Evolutionary conservation across 2,113 vertebrate genomes (phyloP).

Genomic region (Tragulus kanchil): DNA sequence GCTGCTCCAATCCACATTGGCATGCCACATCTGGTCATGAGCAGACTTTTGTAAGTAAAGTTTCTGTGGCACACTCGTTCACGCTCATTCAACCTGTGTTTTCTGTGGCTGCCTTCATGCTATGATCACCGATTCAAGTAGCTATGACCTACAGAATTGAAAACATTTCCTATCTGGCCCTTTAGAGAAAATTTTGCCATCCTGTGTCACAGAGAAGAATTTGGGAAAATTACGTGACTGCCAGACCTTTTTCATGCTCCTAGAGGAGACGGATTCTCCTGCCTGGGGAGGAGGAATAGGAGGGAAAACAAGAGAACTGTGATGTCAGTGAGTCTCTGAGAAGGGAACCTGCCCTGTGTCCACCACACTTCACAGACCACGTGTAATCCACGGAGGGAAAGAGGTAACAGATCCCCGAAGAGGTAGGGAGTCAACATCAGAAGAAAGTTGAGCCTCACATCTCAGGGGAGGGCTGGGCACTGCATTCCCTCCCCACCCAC

Average conservation of each 20-base stretch:
- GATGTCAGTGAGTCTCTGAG: too few species aligned
- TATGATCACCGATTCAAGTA: accelerated
- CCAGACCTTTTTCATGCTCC: neutral
- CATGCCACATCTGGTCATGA: neutral
- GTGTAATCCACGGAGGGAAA: accelerated
- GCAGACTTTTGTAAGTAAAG: neutral
- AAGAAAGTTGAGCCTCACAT: neutral
- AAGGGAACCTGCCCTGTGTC: too few species aligned
- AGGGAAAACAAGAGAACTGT: neutral
- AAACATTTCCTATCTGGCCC: neutral
- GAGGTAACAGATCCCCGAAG: neutral
- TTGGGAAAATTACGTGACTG: neutral
- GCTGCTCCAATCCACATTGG: neutral
- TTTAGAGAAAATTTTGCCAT: neutral
- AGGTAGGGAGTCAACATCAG: neutral
- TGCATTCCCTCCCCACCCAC: too few species aligned
- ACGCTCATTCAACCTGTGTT: accelerated
- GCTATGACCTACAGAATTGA: neutral
- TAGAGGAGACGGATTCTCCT: neutral
- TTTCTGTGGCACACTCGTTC: neutral
- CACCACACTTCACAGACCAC: accelerated
- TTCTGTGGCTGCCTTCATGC: neutral
- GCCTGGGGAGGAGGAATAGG: too few species aligned
- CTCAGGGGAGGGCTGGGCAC: neutral
- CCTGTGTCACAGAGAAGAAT: neutral